Evolutionary conservation across 2,113 vertebrate species (phyloP).

Genomic region (Bungarus multicinctus): DNA sequence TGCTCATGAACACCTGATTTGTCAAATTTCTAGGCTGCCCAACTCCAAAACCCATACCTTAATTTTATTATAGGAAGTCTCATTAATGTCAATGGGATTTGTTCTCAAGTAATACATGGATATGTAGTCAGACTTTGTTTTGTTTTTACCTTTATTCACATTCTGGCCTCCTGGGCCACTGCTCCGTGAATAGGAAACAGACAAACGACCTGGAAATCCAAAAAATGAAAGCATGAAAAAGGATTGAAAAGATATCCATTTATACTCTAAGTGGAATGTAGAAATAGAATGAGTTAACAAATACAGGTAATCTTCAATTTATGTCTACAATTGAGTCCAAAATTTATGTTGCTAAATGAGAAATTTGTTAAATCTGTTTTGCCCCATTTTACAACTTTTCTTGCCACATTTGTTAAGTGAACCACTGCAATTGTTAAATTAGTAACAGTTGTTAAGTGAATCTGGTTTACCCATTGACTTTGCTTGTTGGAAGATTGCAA

Average conservation of each 20-base stretch:
- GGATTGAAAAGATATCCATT: neutral
- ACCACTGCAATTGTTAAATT: too few species aligned
- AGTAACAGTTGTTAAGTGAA: too few species aligned
- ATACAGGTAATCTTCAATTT: too few species aligned
- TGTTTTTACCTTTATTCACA: constrained; percentile 88
- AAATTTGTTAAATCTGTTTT: too few species aligned
- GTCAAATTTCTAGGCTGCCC: neutral
- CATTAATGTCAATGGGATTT: neutral
- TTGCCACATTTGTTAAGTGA: too few species aligned
- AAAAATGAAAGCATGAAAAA: neutral
- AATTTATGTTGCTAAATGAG: too few species aligned
- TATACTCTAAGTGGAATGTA: neutral
- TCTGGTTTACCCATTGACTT: too few species aligned
- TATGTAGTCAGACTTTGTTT: neutral
- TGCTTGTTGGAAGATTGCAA: too few species aligned
- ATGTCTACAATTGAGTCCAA: too few species aligned
- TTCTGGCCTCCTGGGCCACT: constrained; percentile 92
- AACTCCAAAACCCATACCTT: neutral
- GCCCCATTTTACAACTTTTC: too few species aligned
- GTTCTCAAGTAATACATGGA: neutral
- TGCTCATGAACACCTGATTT: neutral
- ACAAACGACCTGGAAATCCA: constrained; percentile 79
- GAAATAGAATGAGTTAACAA: neutral
- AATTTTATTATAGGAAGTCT: neutral
- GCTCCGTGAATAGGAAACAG: constrained; percentile 84